Conservation (phyloP, 2,113 vertebrate genomes). For the Dasyurus viverrinus region DNA sequence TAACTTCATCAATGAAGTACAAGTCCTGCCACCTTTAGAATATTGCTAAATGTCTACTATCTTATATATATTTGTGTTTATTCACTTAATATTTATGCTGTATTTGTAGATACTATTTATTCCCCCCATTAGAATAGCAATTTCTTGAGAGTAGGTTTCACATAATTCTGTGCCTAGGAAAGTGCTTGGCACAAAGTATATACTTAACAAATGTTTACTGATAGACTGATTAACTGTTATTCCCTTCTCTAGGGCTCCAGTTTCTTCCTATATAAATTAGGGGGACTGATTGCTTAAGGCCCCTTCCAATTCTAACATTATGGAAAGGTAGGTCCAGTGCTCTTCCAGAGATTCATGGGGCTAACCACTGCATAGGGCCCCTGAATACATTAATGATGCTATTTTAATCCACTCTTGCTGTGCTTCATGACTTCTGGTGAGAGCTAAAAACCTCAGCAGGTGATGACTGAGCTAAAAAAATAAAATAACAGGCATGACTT, state of each 20-base stretch:
- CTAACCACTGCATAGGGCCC: not conserved
- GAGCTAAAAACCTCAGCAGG: not conserved
- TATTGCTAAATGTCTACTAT: not conserved
- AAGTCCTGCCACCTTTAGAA: not conserved
- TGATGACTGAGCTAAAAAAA: not conserved
- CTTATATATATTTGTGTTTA: not conserved
- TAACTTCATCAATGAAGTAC: not conserved
- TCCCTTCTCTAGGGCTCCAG: slow-evolving; percentile 24
- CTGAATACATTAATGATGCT: not conserved
- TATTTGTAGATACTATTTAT: not conserved
- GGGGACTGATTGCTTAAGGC: not conserved
- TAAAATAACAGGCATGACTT: not conserved
- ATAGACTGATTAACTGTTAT: not conserved
- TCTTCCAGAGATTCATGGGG: not conserved
- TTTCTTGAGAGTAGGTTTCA: not conserved
- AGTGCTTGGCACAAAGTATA: not conserved
- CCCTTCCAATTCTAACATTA: not conserved
- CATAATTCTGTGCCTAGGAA: not conserved
- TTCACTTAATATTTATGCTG: not conserved
- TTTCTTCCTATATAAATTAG: slow-evolving; percentile 25
- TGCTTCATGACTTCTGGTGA: not conserved
- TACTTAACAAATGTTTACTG: not conserved
- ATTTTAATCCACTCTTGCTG: not conserved
- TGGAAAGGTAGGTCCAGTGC: not conserved
- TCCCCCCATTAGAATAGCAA: not conserved